Percentiles rank a stretch among this genome's conserved stretches.
phyloP scores from a whole-genome alignment of 2,797 vertebrate species.

The Poecile montanus region DNA sequence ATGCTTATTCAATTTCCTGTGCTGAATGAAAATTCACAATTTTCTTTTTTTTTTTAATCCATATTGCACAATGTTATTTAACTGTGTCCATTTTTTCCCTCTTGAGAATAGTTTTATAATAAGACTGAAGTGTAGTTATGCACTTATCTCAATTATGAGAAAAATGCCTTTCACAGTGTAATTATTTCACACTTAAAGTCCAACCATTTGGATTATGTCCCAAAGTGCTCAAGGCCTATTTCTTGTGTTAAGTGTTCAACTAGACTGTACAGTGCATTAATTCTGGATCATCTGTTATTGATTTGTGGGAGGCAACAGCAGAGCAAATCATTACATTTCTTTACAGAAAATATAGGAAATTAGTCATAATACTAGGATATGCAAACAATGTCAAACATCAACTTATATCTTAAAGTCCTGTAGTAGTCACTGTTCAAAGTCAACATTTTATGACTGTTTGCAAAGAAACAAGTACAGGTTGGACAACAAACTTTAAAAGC shows the following conservation, averaged over 20 bases:
- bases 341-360: not conserved
- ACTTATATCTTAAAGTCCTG: not conserved
- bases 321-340: constrained; percentile 14
- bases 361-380: not conserved
- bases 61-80: not conserved
- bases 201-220: not conserved
- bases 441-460: not conserved
- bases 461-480: not conserved
- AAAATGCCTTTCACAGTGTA: constrained; percentile 18
- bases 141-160: constrained; percentile 1
- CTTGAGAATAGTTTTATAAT: not conserved
- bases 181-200: constrained; percentile 47
- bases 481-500: not conserved
- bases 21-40: not conserved
- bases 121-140: not conserved
- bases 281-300: constrained; percentile 1
- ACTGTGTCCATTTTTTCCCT: not conserved
- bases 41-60: not conserved
- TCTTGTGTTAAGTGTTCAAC: constrained; percentile 15
- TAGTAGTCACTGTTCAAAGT: not conserved
- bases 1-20: not conserved
- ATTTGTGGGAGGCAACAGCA: not conserved
- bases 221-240: constrained; percentile 10
- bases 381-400: not conserved
- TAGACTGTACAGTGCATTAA: not conserved